phyloP scores from a whole-genome alignment of 2,113 vertebrate genomes.

The Apaloderma vittatum region DNA sequence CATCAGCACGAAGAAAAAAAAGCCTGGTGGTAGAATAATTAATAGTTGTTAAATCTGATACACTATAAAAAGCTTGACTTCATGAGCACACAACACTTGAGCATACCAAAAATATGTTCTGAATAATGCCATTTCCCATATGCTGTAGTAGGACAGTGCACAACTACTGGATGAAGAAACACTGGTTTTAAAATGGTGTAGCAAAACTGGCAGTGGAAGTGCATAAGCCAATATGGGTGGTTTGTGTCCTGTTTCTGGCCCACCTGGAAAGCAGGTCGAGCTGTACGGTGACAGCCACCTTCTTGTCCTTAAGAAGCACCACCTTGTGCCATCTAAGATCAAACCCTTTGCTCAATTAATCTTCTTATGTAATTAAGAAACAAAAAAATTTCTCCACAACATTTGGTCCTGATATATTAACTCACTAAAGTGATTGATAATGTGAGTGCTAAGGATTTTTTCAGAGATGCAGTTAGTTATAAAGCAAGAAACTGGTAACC shows the following conservation, averaged over 20 bases:
- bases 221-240: background rate
- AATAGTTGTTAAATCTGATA: constrained; percentile 59
- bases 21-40: constrained; percentile 67
- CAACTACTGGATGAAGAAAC: background rate
- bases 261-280: background rate
- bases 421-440: too few relatives aligned
- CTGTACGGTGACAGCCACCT: background rate
- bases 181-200: background rate
- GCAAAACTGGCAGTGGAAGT: background rate
- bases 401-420: background rate
- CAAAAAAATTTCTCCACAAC: background rate
- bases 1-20: constrained; percentile 49
- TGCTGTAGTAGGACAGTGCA: background rate
- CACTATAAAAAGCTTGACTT: constrained; percentile 62
- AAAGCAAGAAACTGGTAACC: background rate
- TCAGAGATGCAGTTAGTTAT: background rate
- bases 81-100: constrained; percentile 26
- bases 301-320: background rate
- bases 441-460: background rate
- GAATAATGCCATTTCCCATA: constrained; percentile 11
- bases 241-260: too few relatives aligned
- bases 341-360: background rate
- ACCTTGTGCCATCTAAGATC: background rate
- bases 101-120: constrained; percentile 21
- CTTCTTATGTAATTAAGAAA: background rate